Percentiles rank a stretch among this genome's conserved stretches.
phyloP scores from a whole-genome alignment of 2,888 invertebrate species.

The Cryptus viduatorius region DNA sequence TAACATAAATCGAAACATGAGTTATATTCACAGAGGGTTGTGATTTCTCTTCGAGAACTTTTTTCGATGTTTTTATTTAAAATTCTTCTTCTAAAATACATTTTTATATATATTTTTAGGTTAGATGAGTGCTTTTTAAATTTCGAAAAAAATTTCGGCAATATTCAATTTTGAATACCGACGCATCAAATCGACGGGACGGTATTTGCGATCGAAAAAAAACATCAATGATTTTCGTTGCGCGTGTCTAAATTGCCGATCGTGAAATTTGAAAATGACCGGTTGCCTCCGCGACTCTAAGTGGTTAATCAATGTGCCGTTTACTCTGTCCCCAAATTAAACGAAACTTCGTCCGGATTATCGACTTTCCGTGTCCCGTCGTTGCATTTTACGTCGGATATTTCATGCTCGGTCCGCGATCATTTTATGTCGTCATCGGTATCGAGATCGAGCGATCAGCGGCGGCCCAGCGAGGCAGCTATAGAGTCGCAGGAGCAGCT shows the following conservation, averaged over 20 bases:
- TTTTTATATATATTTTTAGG: too few relatives aligned
- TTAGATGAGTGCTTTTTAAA: not conserved
- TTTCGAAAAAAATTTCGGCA: not conserved
- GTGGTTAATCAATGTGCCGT: constrained; percentile 2
- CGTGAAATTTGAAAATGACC: constrained; percentile 15
- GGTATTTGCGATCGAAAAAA: not conserved
- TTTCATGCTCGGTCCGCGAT: constrained; percentile 61
- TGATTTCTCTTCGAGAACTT: too few relatives aligned
- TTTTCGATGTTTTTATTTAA: too few relatives aligned
- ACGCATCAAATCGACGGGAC: not conserved
- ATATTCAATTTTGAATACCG: not conserved
- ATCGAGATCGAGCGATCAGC: constrained; percentile 62
- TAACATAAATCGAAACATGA: too few relatives aligned
- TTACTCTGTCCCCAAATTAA: constrained; percentile 1
- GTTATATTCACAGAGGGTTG: too few relatives aligned
- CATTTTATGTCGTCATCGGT: constrained; percentile 69
- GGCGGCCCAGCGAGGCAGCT: constrained; percentile 2
- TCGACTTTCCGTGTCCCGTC: not conserved
- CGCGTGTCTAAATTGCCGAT: not conserved
- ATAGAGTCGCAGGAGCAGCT: constrained; percentile 54
- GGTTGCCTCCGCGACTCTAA: constrained; percentile 1
- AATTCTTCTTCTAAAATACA: too few relatives aligned
- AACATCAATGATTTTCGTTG: not conserved
- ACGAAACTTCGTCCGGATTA: not conserved
- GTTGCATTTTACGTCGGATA: constrained; percentile 23